Evolutionary conservation across 1,140 invertebrate species (phyloP).

Genomic region (Magallana ariakensis): DNA sequence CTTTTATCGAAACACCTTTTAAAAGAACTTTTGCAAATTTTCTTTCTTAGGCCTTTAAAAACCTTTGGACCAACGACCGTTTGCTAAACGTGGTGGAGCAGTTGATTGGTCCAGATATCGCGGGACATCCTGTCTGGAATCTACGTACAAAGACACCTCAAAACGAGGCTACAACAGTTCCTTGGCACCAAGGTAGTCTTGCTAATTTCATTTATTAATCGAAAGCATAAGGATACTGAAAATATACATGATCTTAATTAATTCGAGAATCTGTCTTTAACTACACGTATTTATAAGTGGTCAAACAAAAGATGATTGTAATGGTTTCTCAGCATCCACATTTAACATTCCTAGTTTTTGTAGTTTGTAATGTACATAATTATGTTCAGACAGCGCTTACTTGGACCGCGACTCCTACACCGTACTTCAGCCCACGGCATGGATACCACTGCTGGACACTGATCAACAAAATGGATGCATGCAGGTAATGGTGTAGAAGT

Average conservation of each 20-base stretch:
- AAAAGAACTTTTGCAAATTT: too few species aligned
- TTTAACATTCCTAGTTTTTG: too few species aligned
- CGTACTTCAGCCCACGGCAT: slow-evolving; percentile 71
- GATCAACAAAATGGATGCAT: slow-evolving; percentile 71
- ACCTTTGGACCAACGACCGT: slow-evolving; percentile 68
- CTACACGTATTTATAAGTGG: too few species aligned
- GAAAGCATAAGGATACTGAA: too few species aligned
- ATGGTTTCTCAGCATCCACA: too few species aligned
- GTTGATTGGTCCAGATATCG: slow-evolving; percentile 72
- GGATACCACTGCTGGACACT: slow-evolving; percentile 73
- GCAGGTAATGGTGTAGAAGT: slow-evolving; percentile 58
- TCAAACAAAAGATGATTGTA: too few species aligned
- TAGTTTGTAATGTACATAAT: neutral
- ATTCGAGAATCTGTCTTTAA: too few species aligned
- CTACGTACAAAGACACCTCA: slow-evolving; percentile 72
- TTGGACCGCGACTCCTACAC: slow-evolving; percentile 69
- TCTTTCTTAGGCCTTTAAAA: slow-evolving; percentile 54
- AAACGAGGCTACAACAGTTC: slow-evolving; percentile 69
- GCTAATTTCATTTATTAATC: too few species aligned
- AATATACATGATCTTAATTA: too few species aligned
- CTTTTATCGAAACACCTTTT: too few species aligned
- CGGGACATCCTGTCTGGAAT: slow-evolving; percentile 75
- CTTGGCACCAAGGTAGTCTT: slow-evolving; percentile 74
- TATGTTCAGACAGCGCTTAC: slow-evolving; percentile 69
- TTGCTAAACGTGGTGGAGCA: slow-evolving; percentile 72